Evolutionary conservation across 2,797 vertebrate species (phyloP).

Genomic region (Sebastolobus altivelis): DNA sequence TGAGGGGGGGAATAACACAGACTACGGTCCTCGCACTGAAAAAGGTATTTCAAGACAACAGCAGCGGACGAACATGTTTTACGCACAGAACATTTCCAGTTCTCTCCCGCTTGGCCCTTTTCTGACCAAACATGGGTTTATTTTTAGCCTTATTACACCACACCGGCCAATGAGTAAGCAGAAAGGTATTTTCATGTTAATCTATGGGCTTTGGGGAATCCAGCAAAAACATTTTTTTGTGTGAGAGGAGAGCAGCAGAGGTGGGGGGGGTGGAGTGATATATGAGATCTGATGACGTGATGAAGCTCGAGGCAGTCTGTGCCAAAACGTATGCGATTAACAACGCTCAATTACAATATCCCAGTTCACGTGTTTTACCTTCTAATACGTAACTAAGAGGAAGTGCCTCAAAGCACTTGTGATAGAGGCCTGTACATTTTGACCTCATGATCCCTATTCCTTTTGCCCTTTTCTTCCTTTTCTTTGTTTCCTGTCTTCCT

Average conservation of each 20-base stretch:
- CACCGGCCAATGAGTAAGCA: conserved; percentile 75
- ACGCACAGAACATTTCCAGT: conserved; percentile 58
- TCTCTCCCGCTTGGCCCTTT: conserved; percentile 52
- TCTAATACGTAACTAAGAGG: not conserved
- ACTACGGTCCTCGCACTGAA: conserved; percentile 24
- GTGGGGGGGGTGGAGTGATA: conserved; percentile 11
- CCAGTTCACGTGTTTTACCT: not conserved
- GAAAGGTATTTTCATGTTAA: conserved; percentile 83
- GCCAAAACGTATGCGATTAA: conserved; percentile 24
- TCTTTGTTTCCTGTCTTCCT: not conserved
- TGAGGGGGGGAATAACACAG: conserved; percentile 30
- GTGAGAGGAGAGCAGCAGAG: conserved; percentile 32
- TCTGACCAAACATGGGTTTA: conserved; percentile 80
- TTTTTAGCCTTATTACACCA: conserved; percentile 82
- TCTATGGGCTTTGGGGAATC: conserved; percentile 72
- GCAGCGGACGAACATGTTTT: conserved; percentile 44
- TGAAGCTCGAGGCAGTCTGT: conserved; percentile 3
- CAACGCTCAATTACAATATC: not conserved
- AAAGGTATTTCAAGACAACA: conserved; percentile 55
- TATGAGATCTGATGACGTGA: conserved; percentile 28
- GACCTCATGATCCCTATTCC: not conserved
- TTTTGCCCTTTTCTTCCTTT: not conserved
- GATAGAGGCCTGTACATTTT: not conserved
- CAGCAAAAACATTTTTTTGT: conserved; percentile 67
- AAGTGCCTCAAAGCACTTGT: not conserved